Base-by-base conservation (phyloP, 2,888 invertebrate genomes). In the Lasioglossum zephyrum region DNA sequence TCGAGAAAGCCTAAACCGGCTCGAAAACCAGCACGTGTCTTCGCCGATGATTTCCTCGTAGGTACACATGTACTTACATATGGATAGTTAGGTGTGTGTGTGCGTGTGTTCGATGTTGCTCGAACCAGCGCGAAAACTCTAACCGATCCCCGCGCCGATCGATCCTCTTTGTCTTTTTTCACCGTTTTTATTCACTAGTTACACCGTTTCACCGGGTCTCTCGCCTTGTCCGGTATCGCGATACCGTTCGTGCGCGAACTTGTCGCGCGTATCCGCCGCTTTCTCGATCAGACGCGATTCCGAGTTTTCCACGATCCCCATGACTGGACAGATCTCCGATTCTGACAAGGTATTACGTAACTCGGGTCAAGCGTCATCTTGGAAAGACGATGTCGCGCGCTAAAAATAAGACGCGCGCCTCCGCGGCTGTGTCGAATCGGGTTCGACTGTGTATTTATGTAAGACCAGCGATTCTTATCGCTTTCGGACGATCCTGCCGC, bases 311-410 rank as follows among this genome's bases (percentile, higher is more conserved):
- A 36, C 63, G 8, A 39, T 77, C n/a, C 18, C 39, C 26, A n/a
- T 57, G 53, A 22, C 72, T 57, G 72, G 57, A 78, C 22, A 78
- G 41, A 70, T 53, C 47, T 44, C 22, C 26, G 13, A 26, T 41
- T 13, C 44, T 26, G 57, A 72, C 36, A 47, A 18, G 76, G 26
- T 44, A 36, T 83, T 83, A 83, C 82, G 73, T 81, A 84, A 81
- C 49, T 18, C 16, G 31, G 53, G 73, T 53, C 57, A 73, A 75
- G 36, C 81, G 60, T 81, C 69, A 69, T 81, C 77, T 84, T 74
- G 80, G 74, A 80, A 77, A 69, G 44, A 70, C 36, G 39, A 73
- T 69, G 69, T 36, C 41, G 13, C 49, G 36, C 26, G 41, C 66
- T 76, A 81, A 66, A 80, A 76, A 77, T 80, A 80, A 60, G 18